Percentiles rank a stretch among this genome's conserved stretches.
Conservation (phyloP, 2,888 invertebrate species). For the Myopa testacea region DNA sequence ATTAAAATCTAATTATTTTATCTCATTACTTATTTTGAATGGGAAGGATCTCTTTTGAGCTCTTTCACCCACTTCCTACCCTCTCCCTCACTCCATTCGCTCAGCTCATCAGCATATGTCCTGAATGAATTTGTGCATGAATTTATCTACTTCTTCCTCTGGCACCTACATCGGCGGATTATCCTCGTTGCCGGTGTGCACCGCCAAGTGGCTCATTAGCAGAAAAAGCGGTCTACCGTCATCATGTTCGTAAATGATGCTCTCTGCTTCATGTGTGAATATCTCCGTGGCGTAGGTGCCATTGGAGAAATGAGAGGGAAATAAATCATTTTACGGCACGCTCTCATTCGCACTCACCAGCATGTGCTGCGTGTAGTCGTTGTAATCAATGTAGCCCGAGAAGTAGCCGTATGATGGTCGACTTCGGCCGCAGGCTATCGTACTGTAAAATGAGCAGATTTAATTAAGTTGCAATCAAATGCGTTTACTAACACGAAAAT, state of each 20-base stretch:
- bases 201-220: constrained; percentile 83
- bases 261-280: constrained; percentile 75
- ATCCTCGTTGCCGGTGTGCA: constrained; percentile 81
- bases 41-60: no score
- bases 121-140: constrained; percentile 77
- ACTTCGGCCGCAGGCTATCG: no score
- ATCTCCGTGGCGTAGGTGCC: constrained; percentile 78
- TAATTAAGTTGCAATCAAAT: no score
- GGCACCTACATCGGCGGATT: constrained; percentile 81
- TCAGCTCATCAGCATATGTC: constrained; percentile 75
- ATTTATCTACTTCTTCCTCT: constrained; percentile 76
- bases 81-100: not conserved
- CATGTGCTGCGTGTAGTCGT: constrained; percentile 73
- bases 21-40: no score
- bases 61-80: no score
- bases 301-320: constrained; percentile 56
- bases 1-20: no score
- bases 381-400: constrained; percentile 86
- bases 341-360: constrained; percentile 59
- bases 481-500: no score
- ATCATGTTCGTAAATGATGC: constrained; percentile 74
- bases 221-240: constrained; percentile 78
- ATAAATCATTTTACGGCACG: not conserved
- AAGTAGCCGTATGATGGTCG: constrained; percentile 73
- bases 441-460: no score